Conservation (phyloP, 2,888 invertebrate genomes). For the Lasioglossum leucozonium region DNA sequence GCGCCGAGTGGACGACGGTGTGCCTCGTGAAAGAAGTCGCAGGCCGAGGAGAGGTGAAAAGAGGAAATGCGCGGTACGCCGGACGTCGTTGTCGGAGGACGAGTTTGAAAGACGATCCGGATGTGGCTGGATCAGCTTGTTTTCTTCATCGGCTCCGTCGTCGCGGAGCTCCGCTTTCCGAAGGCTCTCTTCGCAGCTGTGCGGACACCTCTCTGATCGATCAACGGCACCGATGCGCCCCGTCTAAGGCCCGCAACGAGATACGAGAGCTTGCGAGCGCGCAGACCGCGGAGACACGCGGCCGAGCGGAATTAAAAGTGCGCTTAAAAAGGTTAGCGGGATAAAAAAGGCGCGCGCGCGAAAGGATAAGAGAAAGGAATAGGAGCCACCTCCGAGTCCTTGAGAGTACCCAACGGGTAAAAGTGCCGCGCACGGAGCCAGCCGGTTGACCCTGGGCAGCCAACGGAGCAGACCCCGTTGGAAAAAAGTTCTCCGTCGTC, state of each 20-base stretch:
- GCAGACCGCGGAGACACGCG: slow-evolving; percentile 62
- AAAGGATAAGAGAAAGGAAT: slow-evolving; percentile 85
- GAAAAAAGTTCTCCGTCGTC: slow-evolving; percentile 67
- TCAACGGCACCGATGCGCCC: background rate
- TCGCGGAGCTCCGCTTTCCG: background rate
- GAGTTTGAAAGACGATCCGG: slow-evolving; percentile 71
- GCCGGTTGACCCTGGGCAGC: slow-evolving; percentile 83
- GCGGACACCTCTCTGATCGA: background rate
- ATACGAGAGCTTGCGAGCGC: slow-evolving; percentile 38
- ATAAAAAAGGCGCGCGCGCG: slow-evolving; percentile 81
- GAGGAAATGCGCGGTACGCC: slow-evolving; percentile 40
- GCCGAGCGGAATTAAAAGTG: slow-evolving; percentile 79
- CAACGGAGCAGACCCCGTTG: slow-evolving; percentile 72
- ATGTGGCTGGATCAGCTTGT: slow-evolving; percentile 68
- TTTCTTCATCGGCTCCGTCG: slow-evolving; percentile 21
- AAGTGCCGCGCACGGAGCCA: slow-evolving; percentile 81
- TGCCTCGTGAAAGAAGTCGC: slow-evolving; percentile 41
- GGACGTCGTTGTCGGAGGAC: slow-evolving; percentile 56
- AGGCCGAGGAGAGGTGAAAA: slow-evolving; percentile 38
- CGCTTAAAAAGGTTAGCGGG: slow-evolving; percentile 82
- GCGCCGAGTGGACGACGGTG: slow-evolving; percentile 44
- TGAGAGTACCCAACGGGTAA: slow-evolving; percentile 83
- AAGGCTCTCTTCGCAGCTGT: background rate
- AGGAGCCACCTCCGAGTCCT: slow-evolving; percentile 83
- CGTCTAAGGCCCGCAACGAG: slow-evolving; percentile 14